Percentiles rank a stretch among this genome's conserved stretches.
These are phyloP conservation scores for Gallinago nigripennis DNA, from an alignment of 2,797 vertebrate genomes.

Conservation along the genomic window DNA sequence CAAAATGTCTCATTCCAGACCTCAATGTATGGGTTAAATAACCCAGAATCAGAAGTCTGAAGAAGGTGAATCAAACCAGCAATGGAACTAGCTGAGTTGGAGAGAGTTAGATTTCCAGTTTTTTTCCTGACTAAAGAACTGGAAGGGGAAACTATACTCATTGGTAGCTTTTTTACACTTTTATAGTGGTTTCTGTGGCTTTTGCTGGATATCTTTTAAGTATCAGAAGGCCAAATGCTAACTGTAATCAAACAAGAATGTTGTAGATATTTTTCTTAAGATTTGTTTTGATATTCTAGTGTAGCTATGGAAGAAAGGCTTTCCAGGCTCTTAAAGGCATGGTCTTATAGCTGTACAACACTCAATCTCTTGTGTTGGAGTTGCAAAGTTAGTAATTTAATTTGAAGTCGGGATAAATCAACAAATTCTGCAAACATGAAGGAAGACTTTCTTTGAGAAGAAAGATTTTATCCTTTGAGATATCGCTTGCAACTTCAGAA, in stretches of 20 bases:
- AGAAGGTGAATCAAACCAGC: neutral
- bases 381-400: neutral
- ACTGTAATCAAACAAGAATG: neutral
- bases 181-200: neutral
- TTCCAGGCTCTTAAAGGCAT: neutral
- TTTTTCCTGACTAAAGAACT: neutral
- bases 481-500: neutral
- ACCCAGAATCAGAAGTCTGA: neutral
- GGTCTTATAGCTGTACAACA: neutral
- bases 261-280: neutral
- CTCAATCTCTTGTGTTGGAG: neutral
- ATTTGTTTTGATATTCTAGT: neutral
- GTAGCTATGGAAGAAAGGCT: neutral
- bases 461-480: neutral
- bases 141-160: neutral
- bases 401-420: neutral
- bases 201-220: neutral
- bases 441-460: neutral
- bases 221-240: neutral
- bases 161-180: neutral
- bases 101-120: neutral
- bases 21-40: rapidly evolving
- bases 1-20: neutral
- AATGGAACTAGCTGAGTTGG: neutral
- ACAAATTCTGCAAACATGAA: neutral